phyloP scores from a whole-genome alignment of 2,888 invertebrate genomes.

The Kryphioiulus occultus region DNA sequence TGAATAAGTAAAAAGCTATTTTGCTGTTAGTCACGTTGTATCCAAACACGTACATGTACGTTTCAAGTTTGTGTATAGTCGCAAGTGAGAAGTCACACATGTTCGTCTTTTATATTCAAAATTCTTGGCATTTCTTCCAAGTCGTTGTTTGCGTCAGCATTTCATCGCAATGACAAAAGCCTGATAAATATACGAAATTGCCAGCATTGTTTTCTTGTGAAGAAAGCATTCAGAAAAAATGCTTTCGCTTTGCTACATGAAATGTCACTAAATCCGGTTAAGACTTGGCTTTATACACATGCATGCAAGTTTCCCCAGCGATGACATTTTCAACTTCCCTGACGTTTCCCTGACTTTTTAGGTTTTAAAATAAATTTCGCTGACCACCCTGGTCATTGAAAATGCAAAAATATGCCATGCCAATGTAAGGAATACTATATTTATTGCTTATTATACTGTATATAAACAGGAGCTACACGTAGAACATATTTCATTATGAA shows the following conservation, averaged over 20 bases:
- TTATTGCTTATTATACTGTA: too few relatives aligned
- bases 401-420: too few relatives aligned
- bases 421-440: too few relatives aligned
- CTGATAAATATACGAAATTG: neutral
- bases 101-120: neutral
- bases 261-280: neutral
- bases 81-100: neutral
- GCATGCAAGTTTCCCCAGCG: too few relatives aligned
- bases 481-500: too few relatives aligned
- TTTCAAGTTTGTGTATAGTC: neutral
- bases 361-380: too few relatives aligned
- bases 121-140: neutral
- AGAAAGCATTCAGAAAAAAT: neutral
- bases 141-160: neutral
- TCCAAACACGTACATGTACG: neutral
- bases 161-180: neutral
- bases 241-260: neutral
- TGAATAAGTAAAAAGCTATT: conserved; percentile 20
- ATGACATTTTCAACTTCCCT: too few relatives aligned
- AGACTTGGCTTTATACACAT: too few relatives aligned
- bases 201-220: neutral
- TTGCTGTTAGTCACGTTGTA: neutral
- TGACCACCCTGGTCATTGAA: too few relatives aligned
- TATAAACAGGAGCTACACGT: too few relatives aligned
- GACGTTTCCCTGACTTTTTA: too few relatives aligned